Base-by-base conservation (phyloP, 1,140 invertebrate genomes). In the Micrasema longulum region DNA sequence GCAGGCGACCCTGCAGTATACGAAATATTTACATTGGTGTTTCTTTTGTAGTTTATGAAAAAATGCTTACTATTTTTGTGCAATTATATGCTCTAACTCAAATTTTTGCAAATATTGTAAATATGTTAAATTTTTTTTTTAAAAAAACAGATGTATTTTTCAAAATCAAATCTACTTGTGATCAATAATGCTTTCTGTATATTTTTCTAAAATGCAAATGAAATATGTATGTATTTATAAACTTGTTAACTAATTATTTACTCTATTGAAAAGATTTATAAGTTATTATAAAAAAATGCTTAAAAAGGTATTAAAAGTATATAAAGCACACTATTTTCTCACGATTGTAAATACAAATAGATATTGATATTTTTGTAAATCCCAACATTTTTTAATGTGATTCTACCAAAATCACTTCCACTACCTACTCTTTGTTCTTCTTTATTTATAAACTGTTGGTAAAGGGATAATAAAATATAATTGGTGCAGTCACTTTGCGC, bases 401-500 rank as follows among this genome's bases (percentile, higher is more conserved):
- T 75, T 75, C 50, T 57, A 55, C 63, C 71, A 69, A 69, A 69
- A 41, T 22, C 67, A 69, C 66, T 72, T 69, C 70, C 70, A 65
- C 69, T 68, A 68, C 43, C 71, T 75, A 72, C 62, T 75, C 72
- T 75, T 75, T 69, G 55, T 75, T 75, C 72, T 72, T 75, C 72
- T 75, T 71, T 75, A 72, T 75, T 72, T 72, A 75, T 75, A 72
- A 64, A 72, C 70, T 75, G 74, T 75, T 68, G 74, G 74, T 75
- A 75, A 75, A 75, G 74, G 74, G 74, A 75, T 75, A 75, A 72
- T 75, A 64, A 70, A 69, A 72, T 75, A 75, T 75, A 75, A 66
- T 75, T 75, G 74, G 74, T 75, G 74, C 74, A 75, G 66, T 72
- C 69, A 70, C 20, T 22, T 60, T 16, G 10, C 14, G 20, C 22